Conservation (phyloP, 2,888 invertebrate genomes). For the Campoplex capitator region DNA sequence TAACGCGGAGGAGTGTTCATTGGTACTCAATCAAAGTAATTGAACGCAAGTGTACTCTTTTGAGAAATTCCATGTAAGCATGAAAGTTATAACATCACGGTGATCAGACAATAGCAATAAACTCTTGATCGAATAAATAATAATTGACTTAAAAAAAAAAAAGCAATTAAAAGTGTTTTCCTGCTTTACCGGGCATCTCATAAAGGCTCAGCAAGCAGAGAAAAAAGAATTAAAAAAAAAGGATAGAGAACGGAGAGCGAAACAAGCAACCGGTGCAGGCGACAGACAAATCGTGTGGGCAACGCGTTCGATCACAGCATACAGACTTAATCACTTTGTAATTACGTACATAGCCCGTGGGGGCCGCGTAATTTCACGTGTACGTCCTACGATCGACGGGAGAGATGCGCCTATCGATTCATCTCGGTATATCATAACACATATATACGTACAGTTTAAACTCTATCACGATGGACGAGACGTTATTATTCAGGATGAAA, state of each 20-base stretch:
- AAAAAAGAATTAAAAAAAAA: slow-evolving; percentile 2
- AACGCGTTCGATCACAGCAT: slow-evolving; percentile 50
- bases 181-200: slow-evolving; percentile 40
- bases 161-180: slow-evolving; percentile 25
- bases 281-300: slow-evolving; percentile 66
- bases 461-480: slow-evolving; percentile 56
- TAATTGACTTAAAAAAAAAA: background rate
- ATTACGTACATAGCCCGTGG: slow-evolving; percentile 55
- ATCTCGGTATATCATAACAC: slow-evolving; percentile 41
- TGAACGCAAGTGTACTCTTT: background rate
- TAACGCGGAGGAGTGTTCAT: background rate
- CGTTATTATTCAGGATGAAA: slow-evolving; percentile 64
- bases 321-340: slow-evolving; percentile 68
- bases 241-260: slow-evolving; percentile 11
- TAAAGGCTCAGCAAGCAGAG: slow-evolving; percentile 7
- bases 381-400: slow-evolving; percentile 56
- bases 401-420: slow-evolving; percentile 65
- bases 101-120: slow-evolving; percentile 5
- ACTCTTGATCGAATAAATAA: slow-evolving; percentile 29
- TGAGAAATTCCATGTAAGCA: background rate
- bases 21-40: background rate
- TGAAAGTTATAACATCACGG: background rate
- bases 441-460: slow-evolving; percentile 1
- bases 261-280: slow-evolving; percentile 29
- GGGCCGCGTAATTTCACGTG: slow-evolving; percentile 59